A percentile compares a stretch with the other conserved stretches of the same genome.
Evolutionary conservation across 2,113 vertebrate genomes (phyloP).

Genomic region (Conger conger): DNA sequence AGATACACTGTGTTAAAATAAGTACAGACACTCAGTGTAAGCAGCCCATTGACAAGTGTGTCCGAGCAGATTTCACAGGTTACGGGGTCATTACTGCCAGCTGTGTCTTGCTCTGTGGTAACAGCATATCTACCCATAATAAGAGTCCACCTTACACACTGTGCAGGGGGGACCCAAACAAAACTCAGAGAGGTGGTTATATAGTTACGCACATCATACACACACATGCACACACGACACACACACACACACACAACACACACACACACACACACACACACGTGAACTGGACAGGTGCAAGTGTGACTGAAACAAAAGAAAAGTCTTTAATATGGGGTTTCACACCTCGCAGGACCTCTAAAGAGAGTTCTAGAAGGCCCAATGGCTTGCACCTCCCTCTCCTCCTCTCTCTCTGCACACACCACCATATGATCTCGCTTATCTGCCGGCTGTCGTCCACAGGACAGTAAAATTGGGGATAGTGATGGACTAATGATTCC

Average conservation of each 20-base stretch:
- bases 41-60: background rate
- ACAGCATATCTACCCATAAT: background rate
- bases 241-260: background rate
- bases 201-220: too few species aligned
- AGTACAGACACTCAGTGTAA: background rate
- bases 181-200: background rate
- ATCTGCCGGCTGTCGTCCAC: background rate
- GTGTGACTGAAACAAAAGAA: background rate
- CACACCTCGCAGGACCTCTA: background rate
- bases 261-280: background rate
- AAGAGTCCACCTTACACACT: too few species aligned
- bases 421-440: constrained; percentile 25
- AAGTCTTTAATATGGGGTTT: background rate
- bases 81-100: background rate
- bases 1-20: background rate
- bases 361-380: background rate
- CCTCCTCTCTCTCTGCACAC: background rate
- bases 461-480: constrained; percentile 17
- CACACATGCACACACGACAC: background rate
- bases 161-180: background rate
- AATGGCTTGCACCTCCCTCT: background rate
- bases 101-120: background rate
- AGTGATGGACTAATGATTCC: constrained; percentile 16
- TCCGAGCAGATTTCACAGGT: background rate
- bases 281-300: background rate